Evolutionary conservation across 2,113 vertebrate species (phyloP).

Genomic region (Rostratula benghalensis): DNA sequence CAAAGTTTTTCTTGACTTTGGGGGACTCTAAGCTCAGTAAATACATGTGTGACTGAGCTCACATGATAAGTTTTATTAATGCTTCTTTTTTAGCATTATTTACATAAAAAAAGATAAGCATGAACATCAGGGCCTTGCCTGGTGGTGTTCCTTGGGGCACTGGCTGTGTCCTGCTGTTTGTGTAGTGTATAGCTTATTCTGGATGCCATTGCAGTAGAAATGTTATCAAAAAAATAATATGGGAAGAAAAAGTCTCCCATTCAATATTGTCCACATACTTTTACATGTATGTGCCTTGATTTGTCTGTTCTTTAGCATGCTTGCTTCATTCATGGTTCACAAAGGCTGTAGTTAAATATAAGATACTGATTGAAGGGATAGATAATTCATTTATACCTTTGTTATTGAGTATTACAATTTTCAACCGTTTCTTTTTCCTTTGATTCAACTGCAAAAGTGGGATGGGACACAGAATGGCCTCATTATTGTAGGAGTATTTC

Average conservation of each 20-base stretch:
- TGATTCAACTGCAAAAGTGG: constrained; percentile 65
- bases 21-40: background rate
- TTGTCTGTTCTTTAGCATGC: constrained; percentile 41
- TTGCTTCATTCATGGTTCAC: constrained; percentile 25
- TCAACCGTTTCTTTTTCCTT: constrained; percentile 62
- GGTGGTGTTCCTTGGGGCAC: background rate
- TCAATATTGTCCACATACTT: constrained; percentile 29
- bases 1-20: background rate
- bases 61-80: background rate
- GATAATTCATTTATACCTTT: constrained; percentile 65
- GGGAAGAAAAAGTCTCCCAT: background rate
- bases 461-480: constrained; percentile 78
- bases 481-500: constrained; percentile 85
- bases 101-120: background rate
- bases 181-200: background rate
- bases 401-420: constrained; percentile 62
- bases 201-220: background rate
- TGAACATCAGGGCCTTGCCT: background rate
- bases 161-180: background rate
- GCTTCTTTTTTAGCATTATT: background rate
- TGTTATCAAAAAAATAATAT: background rate
- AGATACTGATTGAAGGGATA: constrained; percentile 53
- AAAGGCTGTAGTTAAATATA: constrained; percentile 37
- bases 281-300: constrained; percentile 25
- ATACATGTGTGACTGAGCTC: background rate